Base-by-base conservation (phyloP, 2,888 invertebrate genomes). In the Zhuqinia jingwanae region DNA sequence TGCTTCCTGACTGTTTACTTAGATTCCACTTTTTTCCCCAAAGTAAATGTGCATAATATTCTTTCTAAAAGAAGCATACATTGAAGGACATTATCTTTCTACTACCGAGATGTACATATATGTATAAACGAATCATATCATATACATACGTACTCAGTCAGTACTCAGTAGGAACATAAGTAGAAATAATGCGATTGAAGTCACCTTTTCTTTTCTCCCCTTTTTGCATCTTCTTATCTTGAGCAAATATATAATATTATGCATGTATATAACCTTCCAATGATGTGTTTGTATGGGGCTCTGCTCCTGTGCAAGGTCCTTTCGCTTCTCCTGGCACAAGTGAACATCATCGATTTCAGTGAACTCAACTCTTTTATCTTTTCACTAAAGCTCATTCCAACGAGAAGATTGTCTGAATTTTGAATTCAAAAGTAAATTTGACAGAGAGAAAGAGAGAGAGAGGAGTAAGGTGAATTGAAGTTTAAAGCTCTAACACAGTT, bases 401-500 rank as follows among this genome's bases (percentile, higher is more conserved):
- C 2, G 8, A 27, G 68, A 36, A 47, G 47, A 58, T 5, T 30
- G 79, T 79, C 68, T 79, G 58, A 58, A 81, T 70, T 79, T 68
- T 53, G 58, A 73, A 73, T 70, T 70, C 81, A 53, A 25, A 56
- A 58, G 58, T 56, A 56, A 81, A 81, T 58, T 81, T 60, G 36
- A 42, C 17, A 47, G 53, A 79, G 36, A 65, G n/a, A n/a, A n/a
- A n/a, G n/a, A n/a, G n/a, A n/a, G n/a, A n/a, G n/a, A n/a, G n/a
- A n/a, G n/a, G n/a, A n/a, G 42, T 65, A 17, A 36, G 20, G 11
- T 65, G n/a, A 36, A 53, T 73, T 81, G 60, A 70, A 82, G 47
- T 82, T 75, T 50, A 63, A 82, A 82, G 45, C 75, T 82, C 75
- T 75, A 82, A 82, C 82, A 22, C 22, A 36, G 42, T 65, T 73